A percentile compares a stretch with the other conserved stretches of the same genome.
phyloP scores from a whole-genome alignment of 2,888 invertebrate genomes.

The Dryadula phaetusa region DNA sequence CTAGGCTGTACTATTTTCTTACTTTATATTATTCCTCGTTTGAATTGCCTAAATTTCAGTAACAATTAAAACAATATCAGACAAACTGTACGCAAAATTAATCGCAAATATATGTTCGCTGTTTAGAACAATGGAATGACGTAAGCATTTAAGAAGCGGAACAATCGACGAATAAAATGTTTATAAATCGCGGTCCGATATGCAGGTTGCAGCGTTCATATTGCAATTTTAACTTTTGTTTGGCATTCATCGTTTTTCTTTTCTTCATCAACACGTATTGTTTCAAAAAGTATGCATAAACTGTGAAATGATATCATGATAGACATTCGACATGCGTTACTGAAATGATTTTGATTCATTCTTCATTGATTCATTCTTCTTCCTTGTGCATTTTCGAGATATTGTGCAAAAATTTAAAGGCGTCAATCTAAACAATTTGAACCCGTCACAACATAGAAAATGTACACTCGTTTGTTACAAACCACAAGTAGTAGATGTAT shows the following conservation, averaged over 20 bases:
- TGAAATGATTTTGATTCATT: not conserved
- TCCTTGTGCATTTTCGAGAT: no score
- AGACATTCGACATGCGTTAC: not conserved
- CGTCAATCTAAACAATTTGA: not conserved
- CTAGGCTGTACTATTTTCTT: no score
- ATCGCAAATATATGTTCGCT: conserved; percentile 32
- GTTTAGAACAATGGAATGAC: conserved; percentile 68
- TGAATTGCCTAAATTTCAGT: not conserved
- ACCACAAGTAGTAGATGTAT: not conserved
- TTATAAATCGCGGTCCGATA: conserved; percentile 73
- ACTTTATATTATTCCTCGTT: no score
- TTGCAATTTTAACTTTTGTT: conserved; percentile 56
- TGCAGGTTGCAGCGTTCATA: conserved; percentile 53
- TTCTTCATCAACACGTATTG: conserved; percentile 41
- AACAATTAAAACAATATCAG: conserved; percentile 42
- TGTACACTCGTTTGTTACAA: no score
- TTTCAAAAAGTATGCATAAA: conserved; percentile 37
- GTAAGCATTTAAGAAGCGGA: conserved; percentile 65
- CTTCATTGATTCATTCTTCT: no score
- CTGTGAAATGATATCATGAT: conserved; percentile 18
- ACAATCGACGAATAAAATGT: conserved; percentile 79
- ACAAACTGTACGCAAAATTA: conserved; percentile 32
- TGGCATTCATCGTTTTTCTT: conserved; percentile 46
- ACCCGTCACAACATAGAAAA: not conserved
- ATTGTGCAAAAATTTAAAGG: no score